These are phyloP conservation scores for Macrochelys suwanniensis DNA, from an alignment of 2,797 vertebrate species.

Conservation along the genomic window DNA sequence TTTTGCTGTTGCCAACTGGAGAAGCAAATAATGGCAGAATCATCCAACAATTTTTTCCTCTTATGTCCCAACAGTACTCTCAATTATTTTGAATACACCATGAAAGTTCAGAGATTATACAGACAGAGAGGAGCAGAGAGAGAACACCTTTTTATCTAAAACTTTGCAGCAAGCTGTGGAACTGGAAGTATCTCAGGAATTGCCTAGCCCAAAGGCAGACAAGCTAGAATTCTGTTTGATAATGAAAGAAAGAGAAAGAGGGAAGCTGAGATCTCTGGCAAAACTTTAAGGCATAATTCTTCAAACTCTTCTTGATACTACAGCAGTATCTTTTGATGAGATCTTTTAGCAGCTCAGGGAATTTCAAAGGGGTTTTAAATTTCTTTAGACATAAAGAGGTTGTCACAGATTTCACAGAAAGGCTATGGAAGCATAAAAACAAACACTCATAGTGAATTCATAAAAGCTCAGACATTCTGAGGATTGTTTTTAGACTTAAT, in stretches of 20 bases:
- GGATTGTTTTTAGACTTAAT: constrained; percentile 45
- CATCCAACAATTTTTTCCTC: background rate
- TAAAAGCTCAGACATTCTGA: constrained; percentile 45
- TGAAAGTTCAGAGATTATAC: background rate
- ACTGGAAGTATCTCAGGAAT: constrained; percentile 4
- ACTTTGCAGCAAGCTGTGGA: background rate
- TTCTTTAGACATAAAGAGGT: constrained; percentile 53
- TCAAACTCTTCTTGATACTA: constrained; percentile 32
- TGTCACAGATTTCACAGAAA: constrained; percentile 63
- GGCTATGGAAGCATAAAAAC: constrained; percentile 45
- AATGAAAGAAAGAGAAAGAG: constrained; percentile 35
- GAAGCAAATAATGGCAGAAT: background rate
- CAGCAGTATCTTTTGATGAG: constrained; percentile 58
- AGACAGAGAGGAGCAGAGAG: background rate
- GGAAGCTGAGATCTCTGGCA: background rate
- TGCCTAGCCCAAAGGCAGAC: constrained; percentile 6
- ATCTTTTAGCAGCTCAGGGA: constrained; percentile 44
- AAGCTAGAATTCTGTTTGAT: constrained; percentile 4
- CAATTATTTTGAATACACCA: background rate
- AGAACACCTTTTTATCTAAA: background rate
- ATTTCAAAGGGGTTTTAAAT: constrained; percentile 67
- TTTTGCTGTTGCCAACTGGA: background rate
- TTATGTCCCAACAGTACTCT: background rate
- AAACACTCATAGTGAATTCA: constrained; percentile 60
- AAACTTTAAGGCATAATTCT: constrained; percentile 46